Percentiles rank a stretch among this genome's conserved stretches.
phyloP scores from a whole-genome alignment of 2,113 vertebrate species.

The rat (Rattus norvegicus) region GRCr8 NC_086025.1:58189501-58190000 shows the following conservation, averaged over 20 bases:
- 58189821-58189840: background rate
- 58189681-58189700: too few relatives aligned
- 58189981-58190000: background rate
- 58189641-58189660: too few relatives aligned
- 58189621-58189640: too few relatives aligned
- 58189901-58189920: background rate
- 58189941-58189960: too few relatives aligned
- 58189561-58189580: background rate
- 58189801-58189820: background rate
- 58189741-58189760: conserved; percentile 47
- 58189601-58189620: too few relatives aligned
- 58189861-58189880: background rate
- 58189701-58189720: background rate
- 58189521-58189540: conserved; percentile 71
- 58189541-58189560: conserved; percentile 70
- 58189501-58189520: conserved; percentile 78
- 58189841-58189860: background rate
- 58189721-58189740: conserved; percentile 7
- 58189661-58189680: too few relatives aligned
- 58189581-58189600: background rate
- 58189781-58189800: conserved; percentile 30
- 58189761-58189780: conserved; percentile 18
- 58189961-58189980: background rate
- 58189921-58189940: background rate
- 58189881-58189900: background rate